These are phyloP conservation scores for Drosophila obscura DNA, from an alignment of 1,140 invertebrate genomes.

Conservation along the genomic window DNA sequence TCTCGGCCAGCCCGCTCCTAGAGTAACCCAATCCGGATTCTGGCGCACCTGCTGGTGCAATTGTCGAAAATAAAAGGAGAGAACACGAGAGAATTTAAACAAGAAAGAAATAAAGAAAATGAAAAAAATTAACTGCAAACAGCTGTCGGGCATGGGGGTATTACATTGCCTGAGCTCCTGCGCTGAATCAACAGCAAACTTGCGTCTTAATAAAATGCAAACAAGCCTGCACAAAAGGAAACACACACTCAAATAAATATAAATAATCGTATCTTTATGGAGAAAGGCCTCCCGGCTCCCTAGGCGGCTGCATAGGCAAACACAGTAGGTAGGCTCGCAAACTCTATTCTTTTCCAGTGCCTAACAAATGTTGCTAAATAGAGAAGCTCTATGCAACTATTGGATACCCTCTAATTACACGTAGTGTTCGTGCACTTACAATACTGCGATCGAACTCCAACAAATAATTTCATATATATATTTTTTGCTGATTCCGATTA, in stretches of 20 bases:
- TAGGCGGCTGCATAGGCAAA: slow-evolving; percentile 13
- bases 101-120: slow-evolving; percentile 6
- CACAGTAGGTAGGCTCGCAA: neutral
- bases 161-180: slow-evolving; percentile 12
- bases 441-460: too few relatives aligned
- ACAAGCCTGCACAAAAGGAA: slow-evolving; percentile 48
- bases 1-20: neutral
- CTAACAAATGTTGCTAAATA: too few relatives aligned
- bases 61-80: slow-evolving; percentile 38
- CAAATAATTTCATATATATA: too few relatives aligned
- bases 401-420: too few relatives aligned
- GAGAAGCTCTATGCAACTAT: too few relatives aligned
- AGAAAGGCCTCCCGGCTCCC: slow-evolving; percentile 28
- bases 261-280: slow-evolving; percentile 25
- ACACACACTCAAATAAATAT: slow-evolving; percentile 11
- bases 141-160: slow-evolving; percentile 39
- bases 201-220: slow-evolving; percentile 60
- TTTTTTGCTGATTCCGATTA: too few relatives aligned
- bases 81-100: slow-evolving; percentile 23
- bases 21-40: slow-evolving; percentile 57
- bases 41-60: slow-evolving; percentile 58
- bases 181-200: slow-evolving; percentile 53
- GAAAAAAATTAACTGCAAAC: slow-evolving; percentile 37
- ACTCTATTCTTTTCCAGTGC: slow-evolving; percentile 7
- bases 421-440: too few relatives aligned